phyloP scores from a whole-genome alignment of 2,888 invertebrate genomes.

The Ophion ventricosus region DNA sequence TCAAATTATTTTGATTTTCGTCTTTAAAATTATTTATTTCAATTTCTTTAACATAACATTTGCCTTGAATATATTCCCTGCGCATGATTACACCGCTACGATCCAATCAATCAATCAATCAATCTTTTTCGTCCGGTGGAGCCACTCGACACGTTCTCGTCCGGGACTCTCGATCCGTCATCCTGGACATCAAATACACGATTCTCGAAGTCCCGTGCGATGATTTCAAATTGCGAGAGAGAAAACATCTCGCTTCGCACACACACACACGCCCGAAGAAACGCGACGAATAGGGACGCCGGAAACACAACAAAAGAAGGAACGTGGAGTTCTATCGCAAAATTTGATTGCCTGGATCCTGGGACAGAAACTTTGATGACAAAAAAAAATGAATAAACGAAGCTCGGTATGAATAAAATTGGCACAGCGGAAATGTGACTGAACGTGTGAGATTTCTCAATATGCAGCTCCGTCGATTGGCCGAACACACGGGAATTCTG shows the following conservation, averaged over 20 bases:
- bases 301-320: background rate
- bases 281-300: background rate
- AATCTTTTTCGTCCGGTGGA: background rate
- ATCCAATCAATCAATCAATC: background rate
- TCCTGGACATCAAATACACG: constrained; percentile 14
- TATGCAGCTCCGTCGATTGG: background rate
- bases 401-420: background rate
- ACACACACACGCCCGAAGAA: background rate
- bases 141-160: constrained; percentile 41
- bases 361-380: too few relatives aligned
- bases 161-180: constrained; percentile 18
- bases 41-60: background rate
- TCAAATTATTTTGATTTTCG: too few relatives aligned
- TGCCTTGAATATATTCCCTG: background rate
- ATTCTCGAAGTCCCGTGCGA: background rate
- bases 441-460: background rate
- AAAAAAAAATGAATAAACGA: background rate
- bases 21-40: background rate
- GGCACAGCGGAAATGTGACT: background rate
- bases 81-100: background rate
- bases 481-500: background rate
- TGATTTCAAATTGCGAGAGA: constrained; percentile 9
- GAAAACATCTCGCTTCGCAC: background rate
- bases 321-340: too few relatives aligned
- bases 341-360: too few relatives aligned